phyloP scores from a whole-genome alignment of 2,888 invertebrate species.

The Leucophenga montana region DNA sequence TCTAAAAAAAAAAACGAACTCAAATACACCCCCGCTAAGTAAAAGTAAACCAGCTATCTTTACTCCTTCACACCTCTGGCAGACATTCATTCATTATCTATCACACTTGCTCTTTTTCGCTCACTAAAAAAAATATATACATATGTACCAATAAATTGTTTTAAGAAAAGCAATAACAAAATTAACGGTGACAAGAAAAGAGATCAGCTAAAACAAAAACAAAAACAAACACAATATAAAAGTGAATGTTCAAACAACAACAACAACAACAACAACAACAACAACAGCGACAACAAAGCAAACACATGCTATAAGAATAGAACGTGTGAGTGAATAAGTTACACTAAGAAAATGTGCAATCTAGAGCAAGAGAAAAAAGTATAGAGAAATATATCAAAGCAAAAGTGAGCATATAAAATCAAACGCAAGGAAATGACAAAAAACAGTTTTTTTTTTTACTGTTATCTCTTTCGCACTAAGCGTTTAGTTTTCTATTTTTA shows the following conservation, averaged over 20 bases:
- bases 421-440: background rate
- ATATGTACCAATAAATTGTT: too few relatives aligned
- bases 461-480: background rate
- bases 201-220: too few relatives aligned
- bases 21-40: too few relatives aligned
- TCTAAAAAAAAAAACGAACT: too few relatives aligned
- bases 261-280: background rate
- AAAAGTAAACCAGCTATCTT: conserved; percentile 40
- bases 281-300: background rate
- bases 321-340: background rate
- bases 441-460: background rate
- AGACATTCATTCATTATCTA: too few relatives aligned
- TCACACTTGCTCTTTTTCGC: too few relatives aligned
- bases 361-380: background rate
- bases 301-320: background rate
- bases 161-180: too few relatives aligned
- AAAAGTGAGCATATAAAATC: too few relatives aligned
- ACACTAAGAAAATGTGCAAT: background rate
- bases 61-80: conserved; percentile 32
- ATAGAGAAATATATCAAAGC: background rate
- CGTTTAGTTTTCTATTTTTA: background rate
- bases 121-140: too few relatives aligned
- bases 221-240: too few relatives aligned
- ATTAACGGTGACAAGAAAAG: too few relatives aligned
- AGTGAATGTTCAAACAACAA: background rate